phyloP scores from a whole-genome alignment of 2,113 vertebrate genomes.

The Hippopotamus amphibius region DNA sequence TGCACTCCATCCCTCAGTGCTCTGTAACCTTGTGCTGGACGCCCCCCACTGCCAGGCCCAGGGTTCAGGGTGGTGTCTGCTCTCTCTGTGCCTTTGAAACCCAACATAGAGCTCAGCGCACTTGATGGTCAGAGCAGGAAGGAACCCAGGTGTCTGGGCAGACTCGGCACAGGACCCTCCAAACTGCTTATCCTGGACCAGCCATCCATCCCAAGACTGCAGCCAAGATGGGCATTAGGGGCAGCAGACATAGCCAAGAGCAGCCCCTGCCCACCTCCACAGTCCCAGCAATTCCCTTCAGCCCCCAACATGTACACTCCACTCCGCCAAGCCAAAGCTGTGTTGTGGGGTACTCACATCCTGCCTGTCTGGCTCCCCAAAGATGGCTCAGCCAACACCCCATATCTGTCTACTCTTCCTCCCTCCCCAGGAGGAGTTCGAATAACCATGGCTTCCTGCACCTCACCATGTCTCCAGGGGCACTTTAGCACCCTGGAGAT shows the following conservation, averaged over 20 bases:
- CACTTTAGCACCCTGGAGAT: background rate
- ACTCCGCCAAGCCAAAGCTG: background rate
- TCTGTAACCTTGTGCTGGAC: background rate
- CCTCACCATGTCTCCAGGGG: background rate
- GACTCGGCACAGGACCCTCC: background rate
- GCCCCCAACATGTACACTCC: background rate
- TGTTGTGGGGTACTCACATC: background rate
- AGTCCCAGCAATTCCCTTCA: background rate
- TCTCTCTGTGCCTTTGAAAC: background rate
- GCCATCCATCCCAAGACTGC: background rate
- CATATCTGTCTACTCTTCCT: background rate
- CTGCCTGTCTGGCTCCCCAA: accelerated
- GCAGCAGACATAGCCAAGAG: background rate
- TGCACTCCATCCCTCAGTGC: background rate
- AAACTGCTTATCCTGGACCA: background rate
- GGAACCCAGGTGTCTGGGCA: background rate
- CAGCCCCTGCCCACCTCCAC: background rate
- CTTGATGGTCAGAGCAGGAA: background rate
- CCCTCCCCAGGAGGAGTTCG: background rate
- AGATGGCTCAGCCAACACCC: background rate
- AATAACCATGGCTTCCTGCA: background rate
- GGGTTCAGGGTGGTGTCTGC: background rate
- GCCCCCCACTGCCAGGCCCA: accelerated
- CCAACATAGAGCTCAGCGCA: background rate
- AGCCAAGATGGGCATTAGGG: background rate